Conservation (phyloP, 2,797 vertebrate species). For the Thripadectes ignobilis region DNA sequence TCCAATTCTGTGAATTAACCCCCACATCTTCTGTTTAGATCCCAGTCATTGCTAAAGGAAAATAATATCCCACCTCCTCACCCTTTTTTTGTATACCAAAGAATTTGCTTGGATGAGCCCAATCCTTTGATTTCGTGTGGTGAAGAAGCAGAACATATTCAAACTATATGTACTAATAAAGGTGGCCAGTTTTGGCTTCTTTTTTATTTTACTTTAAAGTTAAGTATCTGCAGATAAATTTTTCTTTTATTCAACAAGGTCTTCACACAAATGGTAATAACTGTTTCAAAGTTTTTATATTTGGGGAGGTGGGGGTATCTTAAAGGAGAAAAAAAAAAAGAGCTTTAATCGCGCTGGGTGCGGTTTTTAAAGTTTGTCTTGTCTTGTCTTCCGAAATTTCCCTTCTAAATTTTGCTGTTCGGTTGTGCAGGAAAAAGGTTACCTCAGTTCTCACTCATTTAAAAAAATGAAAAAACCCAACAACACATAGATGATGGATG, state of each 20-base stretch:
- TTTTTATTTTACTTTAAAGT: constrained; percentile 48
- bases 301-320: constrained; percentile 56
- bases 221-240: constrained; percentile 37
- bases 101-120: constrained; percentile 80
- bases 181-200: constrained; percentile 53
- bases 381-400: constrained; percentile 68
- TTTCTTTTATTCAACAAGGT: constrained; percentile 41
- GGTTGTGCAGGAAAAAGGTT: constrained; percentile 84
- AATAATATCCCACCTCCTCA: constrained; percentile 63
- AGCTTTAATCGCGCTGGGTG: constrained; percentile 85
- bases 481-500: constrained; percentile 81
- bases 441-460: constrained; percentile 91
- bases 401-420: constrained; percentile 68
- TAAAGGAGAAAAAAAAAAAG: not conserved
- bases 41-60: constrained; percentile 63
- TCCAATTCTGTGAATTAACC: constrained; percentile 98
- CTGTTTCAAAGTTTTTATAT: constrained; percentile 45
- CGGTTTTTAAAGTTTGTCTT: constrained; percentile 71
- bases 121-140: constrained; percentile 55
- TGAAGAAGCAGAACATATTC: constrained; percentile 35
- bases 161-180: constrained; percentile 49
- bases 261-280: constrained; percentile 45
- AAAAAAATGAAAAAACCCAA: constrained; percentile 64
- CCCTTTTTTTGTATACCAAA: constrained; percentile 85
- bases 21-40: constrained; percentile 48